Evolutionary conservation across 2,113 vertebrate genomes (phyloP).

Genomic region (Mesoclemmys tuberculata): DNA sequence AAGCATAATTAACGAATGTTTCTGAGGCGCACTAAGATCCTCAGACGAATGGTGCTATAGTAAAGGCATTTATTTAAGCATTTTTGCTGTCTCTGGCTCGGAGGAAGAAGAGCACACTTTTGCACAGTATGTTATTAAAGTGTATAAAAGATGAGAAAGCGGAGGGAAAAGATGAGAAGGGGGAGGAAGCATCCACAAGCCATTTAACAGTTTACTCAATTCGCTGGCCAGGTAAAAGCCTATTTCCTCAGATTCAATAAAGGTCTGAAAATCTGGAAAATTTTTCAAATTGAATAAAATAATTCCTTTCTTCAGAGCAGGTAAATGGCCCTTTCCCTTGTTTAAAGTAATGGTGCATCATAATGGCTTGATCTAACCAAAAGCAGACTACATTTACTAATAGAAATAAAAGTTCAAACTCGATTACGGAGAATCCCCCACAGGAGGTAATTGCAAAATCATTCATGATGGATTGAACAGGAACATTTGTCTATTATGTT

Average conservation of each 20-base stretch:
- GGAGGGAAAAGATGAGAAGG: neutral
- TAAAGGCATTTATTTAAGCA: neutral
- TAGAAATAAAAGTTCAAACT: neutral
- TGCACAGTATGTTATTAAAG: neutral
- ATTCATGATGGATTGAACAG: neutral
- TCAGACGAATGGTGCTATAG: neutral
- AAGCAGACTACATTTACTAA: conserved; percentile 2
- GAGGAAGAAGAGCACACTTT: neutral
- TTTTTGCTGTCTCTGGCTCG: neutral
- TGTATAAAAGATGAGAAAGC: neutral
- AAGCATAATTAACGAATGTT: neutral
- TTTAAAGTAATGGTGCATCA: neutral
- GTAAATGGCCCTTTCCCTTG: neutral
- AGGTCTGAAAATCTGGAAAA: neutral
- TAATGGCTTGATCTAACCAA: conserved; percentile 16
- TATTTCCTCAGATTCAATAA: neutral
- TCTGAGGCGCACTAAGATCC: rapidly evolving
- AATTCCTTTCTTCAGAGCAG: conserved; percentile 22
- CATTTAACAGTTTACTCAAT: neutral
- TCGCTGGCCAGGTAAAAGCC: neutral
- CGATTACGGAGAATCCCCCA: neutral
- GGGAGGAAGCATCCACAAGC: neutral
- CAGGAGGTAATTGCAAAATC: neutral
- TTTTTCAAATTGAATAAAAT: neutral
- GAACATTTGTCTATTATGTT: neutral